Evolutionary conservation across 2,113 vertebrate genomes (phyloP).

Genomic region (Sminthopsis crassicaudata): DNA sequence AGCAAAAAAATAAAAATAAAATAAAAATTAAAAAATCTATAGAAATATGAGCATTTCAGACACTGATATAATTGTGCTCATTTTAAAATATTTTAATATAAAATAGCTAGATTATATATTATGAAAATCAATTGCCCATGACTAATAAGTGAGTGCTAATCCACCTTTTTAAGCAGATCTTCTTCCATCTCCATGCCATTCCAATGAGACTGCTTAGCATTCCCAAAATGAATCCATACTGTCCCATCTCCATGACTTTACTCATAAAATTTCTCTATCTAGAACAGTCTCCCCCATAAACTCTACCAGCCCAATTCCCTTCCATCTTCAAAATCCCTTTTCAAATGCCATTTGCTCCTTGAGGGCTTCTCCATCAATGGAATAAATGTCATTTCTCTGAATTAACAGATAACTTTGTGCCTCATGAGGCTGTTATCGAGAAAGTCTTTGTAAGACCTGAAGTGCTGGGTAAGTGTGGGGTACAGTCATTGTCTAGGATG

Average conservation of each 20-base stretch:
- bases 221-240: not conserved
- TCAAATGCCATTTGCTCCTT: not conserved
- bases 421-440: not conserved
- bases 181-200: not conserved
- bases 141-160: not conserved
- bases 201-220: not conserved
- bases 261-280: not conserved
- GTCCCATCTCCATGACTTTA: not conserved
- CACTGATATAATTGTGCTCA: not conserved
- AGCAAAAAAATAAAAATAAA: too few species aligned
- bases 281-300: not conserved
- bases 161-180: not conserved
- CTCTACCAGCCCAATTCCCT: not conserved
- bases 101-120: not conserved
- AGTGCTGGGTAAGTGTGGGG: not conserved
- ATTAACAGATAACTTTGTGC: not conserved
- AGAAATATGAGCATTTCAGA: not conserved
- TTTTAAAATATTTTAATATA: not conserved
- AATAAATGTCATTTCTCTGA: not conserved
- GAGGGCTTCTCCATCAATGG: not conserved
- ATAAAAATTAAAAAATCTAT: too few species aligned
- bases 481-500: not conserved
- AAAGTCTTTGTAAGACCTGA: not conserved
- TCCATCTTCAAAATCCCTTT: not conserved
- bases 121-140: not conserved